These are phyloP conservation scores for Menura novaehollandiae DNA, from an alignment of 2,113 vertebrate genomes.

Conservation along the genomic window DNA sequence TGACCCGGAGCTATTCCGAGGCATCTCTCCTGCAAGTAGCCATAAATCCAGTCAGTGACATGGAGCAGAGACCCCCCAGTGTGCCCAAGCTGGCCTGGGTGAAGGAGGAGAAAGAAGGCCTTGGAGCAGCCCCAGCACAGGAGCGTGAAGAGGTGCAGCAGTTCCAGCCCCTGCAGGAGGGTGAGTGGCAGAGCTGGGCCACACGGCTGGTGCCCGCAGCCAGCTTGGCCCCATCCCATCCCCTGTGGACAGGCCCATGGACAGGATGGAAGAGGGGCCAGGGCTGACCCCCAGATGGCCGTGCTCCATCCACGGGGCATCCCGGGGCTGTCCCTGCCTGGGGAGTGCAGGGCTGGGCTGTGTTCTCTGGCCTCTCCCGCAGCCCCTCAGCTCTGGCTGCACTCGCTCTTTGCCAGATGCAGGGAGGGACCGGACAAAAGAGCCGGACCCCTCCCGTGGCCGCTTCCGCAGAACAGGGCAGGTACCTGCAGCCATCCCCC, in stretches of 20 bases:
- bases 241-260: neutral
- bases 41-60: too few relatives aligned
- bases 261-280: rapidly evolving
- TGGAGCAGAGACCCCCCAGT: neutral
- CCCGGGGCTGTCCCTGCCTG: neutral
- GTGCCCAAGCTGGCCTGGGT: neutral
- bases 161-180: too few relatives aligned
- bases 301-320: too few relatives aligned
- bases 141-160: too few relatives aligned
- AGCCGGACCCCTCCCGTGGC: neutral
- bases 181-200: neutral
- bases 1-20: neutral
- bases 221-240: neutral
- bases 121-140: too few relatives aligned
- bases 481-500: neutral
- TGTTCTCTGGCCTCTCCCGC: neutral
- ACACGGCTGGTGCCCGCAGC: neutral
- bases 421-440: too few relatives aligned
- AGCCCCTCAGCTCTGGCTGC: neutral
- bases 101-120: rapidly evolving
- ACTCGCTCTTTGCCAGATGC: neutral
- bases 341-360: neutral
- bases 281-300: neutral
- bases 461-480: neutral
- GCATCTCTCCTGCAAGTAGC: neutral